These are phyloP conservation scores for Pemphredon lugubris DNA, from an alignment of 2,888 invertebrate species.

Conservation along the genomic window DNA sequence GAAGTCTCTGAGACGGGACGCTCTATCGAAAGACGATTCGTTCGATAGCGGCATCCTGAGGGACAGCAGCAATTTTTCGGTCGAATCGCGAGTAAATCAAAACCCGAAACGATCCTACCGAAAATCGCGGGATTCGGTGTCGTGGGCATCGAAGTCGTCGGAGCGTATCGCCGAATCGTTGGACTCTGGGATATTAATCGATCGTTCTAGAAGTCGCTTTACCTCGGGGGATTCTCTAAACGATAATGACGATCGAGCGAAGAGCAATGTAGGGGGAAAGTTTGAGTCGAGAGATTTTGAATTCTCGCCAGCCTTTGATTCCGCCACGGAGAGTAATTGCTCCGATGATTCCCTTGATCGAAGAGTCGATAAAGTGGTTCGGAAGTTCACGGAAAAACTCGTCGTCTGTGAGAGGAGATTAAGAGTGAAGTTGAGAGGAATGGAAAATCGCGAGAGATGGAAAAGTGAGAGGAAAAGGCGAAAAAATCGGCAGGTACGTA, in stretches of 20 bases:
- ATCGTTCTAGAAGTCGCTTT: too few species aligned
- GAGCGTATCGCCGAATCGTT: too few species aligned
- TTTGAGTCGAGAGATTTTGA: constrained; percentile 1
- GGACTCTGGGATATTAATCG: too few species aligned
- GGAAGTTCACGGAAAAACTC: constrained; percentile 64
- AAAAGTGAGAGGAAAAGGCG: constrained; percentile 8
- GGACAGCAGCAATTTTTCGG: neutral
- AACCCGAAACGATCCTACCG: too few species aligned
- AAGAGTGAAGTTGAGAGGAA: constrained; percentile 25
- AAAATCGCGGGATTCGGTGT: too few species aligned
- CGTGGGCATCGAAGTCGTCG: too few species aligned
- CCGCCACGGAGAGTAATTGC: constrained; percentile 40
- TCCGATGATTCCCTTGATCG: constrained; percentile 65
- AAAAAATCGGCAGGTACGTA: constrained; percentile 25
- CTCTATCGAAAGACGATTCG: constrained; percentile 3
- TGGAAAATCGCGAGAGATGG: constrained; percentile 3
- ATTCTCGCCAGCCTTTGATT: constrained; percentile 23
- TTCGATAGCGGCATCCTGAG: neutral
- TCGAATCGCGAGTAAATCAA: too few species aligned
- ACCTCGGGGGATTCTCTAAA: too few species aligned
- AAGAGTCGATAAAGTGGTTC: constrained; percentile 68
- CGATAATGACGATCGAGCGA: too few species aligned
- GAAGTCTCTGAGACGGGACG: too few species aligned
- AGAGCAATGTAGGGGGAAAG: too few species aligned
- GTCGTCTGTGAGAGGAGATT: constrained; percentile 63